These are phyloP conservation scores for Brachyrhaphis roseni DNA, from an alignment of 2,797 vertebrate species.

Conservation along the genomic window DNA sequence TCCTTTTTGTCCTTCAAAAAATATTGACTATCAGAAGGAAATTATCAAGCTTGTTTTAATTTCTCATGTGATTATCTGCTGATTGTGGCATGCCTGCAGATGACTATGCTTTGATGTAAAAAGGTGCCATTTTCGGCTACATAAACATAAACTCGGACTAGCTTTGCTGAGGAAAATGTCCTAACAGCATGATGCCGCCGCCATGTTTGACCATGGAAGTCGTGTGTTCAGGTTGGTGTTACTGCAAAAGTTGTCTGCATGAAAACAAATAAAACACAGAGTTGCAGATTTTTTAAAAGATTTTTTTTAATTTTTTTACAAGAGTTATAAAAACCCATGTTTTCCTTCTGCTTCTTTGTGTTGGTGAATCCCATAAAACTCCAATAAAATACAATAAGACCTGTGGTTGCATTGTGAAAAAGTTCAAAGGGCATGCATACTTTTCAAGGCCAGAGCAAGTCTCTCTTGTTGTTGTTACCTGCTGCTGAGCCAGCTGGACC, in stretches of 20 bases:
- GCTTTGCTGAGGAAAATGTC: neutral
- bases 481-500: conserved; percentile 97
- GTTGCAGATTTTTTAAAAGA: neutral
- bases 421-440: neutral
- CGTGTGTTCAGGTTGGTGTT: neutral
- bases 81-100: neutral
- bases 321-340: neutral
- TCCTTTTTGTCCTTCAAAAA: too few relatives aligned
- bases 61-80: too few relatives aligned
- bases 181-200: neutral
- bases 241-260: neutral
- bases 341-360: neutral
- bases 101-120: neutral
- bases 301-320: neutral
- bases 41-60: too few relatives aligned
- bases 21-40: too few relatives aligned
- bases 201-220: neutral
- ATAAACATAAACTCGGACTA: neutral
- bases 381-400: neutral
- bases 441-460: neutral
- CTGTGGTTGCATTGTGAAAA: neutral
- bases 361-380: neutral
- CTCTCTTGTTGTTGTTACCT: conserved; percentile 79
- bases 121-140: neutral
- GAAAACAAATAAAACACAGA: neutral